Percentiles rank a stretch among this genome's conserved stretches.
Conservation (phyloP, 2,888 invertebrate genomes). For the Mechanitis messenoides region DNA sequence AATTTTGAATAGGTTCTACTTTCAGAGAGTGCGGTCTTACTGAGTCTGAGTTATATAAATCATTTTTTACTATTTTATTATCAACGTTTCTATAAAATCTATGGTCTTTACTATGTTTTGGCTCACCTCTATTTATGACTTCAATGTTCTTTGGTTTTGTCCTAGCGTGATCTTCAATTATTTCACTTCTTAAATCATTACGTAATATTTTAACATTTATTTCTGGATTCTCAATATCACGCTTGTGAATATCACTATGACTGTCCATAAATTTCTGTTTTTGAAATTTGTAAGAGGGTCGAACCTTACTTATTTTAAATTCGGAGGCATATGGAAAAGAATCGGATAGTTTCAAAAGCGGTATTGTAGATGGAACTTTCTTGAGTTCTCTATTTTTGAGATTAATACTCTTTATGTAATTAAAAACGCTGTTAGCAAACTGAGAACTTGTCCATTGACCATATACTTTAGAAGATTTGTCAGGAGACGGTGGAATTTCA, state of each 20-base stretch:
- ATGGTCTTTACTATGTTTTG: conserved; percentile 34
- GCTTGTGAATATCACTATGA: conserved; percentile 40
- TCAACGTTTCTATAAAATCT: conserved; percentile 46
- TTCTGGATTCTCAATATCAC: conserved; percentile 39
- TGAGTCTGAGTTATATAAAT: conserved; percentile 28
- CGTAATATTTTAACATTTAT: conserved; percentile 60
- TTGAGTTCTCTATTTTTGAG: conserved; percentile 43
- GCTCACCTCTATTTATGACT: conserved; percentile 49
- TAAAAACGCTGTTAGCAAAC: conserved; percentile 58
- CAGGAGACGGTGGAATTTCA: conserved; percentile 50
- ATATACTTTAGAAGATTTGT: conserved; percentile 47
- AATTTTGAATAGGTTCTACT: not conserved
- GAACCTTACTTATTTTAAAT: conserved; percentile 46
- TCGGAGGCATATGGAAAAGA: conserved; percentile 57
- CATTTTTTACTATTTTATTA: conserved; percentile 33
- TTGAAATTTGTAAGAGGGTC: conserved; percentile 46
- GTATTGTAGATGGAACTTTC: conserved; percentile 51
- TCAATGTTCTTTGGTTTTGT: conserved; percentile 48
- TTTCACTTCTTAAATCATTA: conserved; percentile 48
- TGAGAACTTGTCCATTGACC: conserved; percentile 63
- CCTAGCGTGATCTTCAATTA: conserved; percentile 48
- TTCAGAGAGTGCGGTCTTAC: conserved; percentile 34
- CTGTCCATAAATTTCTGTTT: conserved; percentile 45
- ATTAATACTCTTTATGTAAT: conserved; percentile 59
- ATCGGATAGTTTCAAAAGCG: conserved; percentile 51